A percentile compares a stretch with the other conserved stretches of the same genome.
Conservation (phyloP, 2,113 vertebrate species). For the Xenopus laevis region DNA sequence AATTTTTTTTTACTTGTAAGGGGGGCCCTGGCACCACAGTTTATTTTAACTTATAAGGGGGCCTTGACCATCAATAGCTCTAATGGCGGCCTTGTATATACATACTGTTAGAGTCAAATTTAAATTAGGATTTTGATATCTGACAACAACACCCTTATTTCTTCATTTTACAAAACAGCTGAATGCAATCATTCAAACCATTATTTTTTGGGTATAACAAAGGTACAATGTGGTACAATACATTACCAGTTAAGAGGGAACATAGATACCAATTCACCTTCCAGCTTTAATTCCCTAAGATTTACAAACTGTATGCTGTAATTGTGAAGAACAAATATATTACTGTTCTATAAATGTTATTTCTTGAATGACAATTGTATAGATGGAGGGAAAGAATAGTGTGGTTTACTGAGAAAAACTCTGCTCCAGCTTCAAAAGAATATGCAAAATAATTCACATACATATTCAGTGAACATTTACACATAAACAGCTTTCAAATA, state of each 20-base stretch:
- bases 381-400: neutral
- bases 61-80: too few relatives aligned
- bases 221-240: neutral
- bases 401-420: neutral
- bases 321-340: neutral
- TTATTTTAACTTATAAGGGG: too few relatives aligned
- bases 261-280: neutral
- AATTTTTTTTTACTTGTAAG: too few relatives aligned
- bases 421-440: neutral
- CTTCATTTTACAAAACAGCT: neutral
- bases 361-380: neutral
- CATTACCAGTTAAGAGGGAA: neutral
- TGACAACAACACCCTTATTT: neutral
- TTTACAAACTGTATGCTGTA: neutral
- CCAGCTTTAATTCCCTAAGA: neutral
- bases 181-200: neutral
- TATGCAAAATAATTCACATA: constrained; percentile 3
- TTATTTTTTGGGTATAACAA: neutral
- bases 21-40: too few relatives aligned
- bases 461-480: constrained; percentile 2
- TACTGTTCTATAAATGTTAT: neutral
- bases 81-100: too few relatives aligned
- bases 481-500: neutral
- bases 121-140: neutral
- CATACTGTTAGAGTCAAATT: neutral